phyloP scores from a whole-genome alignment of 1,140 invertebrate genomes.

The Bombyx mori region ASM3026992v2 NC_085133.1:9939501-9940000 shows the following conservation, averaged over 20 bases:
- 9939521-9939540: conserved; percentile 22
- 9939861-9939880: conserved; percentile 49
- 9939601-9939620: conserved; percentile 68
- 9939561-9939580: conserved; percentile 27
- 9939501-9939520: conserved; percentile 42
- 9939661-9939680: conserved; percentile 46
- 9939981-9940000: background rate
- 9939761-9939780: conserved; percentile 21
- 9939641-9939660: conserved; percentile 54
- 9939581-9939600: conserved; percentile 33
- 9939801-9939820: too few relatives aligned
- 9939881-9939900: too few relatives aligned
- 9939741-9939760: conserved; percentile 38
- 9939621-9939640: conserved; percentile 68
- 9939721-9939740: conserved; percentile 48
- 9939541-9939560: conserved; percentile 28
- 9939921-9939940: too few relatives aligned
- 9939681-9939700: conserved; percentile 54
- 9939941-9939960: too few relatives aligned
- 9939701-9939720: conserved; percentile 56
- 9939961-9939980: background rate
- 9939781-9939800: conserved; percentile 16
- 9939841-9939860: conserved; percentile 29
- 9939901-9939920: too few relatives aligned
- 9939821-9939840: too few relatives aligned